A percentile compares a stretch with the other conserved stretches of the same genome.
Conservation (phyloP, 2,113 vertebrate species). For the Oryzias woworae region DNA sequence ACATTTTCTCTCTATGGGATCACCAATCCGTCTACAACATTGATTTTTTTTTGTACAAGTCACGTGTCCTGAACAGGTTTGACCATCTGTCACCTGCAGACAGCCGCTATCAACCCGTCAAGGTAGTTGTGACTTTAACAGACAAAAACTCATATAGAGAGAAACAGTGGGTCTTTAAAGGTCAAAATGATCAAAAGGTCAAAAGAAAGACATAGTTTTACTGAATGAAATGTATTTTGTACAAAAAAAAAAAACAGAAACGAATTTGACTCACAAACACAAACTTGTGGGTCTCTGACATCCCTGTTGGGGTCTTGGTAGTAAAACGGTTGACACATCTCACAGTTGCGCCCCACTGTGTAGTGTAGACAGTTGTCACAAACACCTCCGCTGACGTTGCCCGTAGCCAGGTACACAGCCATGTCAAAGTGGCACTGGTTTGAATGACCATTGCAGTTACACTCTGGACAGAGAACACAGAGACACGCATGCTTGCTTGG, state of each 20-base stretch:
- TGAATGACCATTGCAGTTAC: constrained; percentile 87
- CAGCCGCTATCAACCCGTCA: too few species aligned
- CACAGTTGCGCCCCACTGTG: constrained; percentile 82
- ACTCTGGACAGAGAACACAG: constrained; percentile 72
- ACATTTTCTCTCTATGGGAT: too few species aligned
- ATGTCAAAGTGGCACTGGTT: constrained; percentile 90
- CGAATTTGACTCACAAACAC: constrained; percentile 76
- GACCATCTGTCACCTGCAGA: too few species aligned
- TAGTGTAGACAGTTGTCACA: constrained; percentile 82
- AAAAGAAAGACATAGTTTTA: too few species aligned
- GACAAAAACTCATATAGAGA: too few species aligned
- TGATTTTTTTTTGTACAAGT: too few species aligned
- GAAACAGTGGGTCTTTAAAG: too few species aligned
- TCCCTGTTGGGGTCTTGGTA: constrained; percentile 78
- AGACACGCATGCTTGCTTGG: too few species aligned
- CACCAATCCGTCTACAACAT: too few species aligned
- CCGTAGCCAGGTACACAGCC: constrained; percentile 86
- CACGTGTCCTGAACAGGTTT: too few species aligned
- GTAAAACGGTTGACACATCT: constrained; percentile 83
- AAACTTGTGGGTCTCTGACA: constrained; percentile 82
- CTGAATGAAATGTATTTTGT: not conserved
- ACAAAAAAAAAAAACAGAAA: not conserved
- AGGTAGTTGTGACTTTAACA: too few species aligned
- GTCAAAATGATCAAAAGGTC: too few species aligned
- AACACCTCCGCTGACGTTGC: constrained; percentile 87